Percentiles rank a stretch among this genome's conserved stretches.
phyloP scores from a whole-genome alignment of 2,113 vertebrate species.

The Coracopsis vasa region DNA sequence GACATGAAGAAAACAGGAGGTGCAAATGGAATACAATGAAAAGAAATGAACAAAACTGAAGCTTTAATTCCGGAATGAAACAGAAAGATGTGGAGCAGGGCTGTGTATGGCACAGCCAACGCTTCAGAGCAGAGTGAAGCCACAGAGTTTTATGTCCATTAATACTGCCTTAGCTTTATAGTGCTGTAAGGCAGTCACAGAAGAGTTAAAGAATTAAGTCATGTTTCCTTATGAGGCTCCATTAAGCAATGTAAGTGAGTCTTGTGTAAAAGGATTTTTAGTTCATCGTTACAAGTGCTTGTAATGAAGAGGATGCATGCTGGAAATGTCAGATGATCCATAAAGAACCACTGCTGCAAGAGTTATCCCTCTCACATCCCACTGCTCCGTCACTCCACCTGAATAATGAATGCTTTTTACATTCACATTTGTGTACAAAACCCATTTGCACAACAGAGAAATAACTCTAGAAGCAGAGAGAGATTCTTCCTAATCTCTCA shows the following conservation, averaged over 20 bases:
- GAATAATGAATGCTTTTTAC: conserved; percentile 52
- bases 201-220: conserved; percentile 58
- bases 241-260: conserved; percentile 67
- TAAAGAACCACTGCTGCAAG: conserved; percentile 31
- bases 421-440: conserved; percentile 31
- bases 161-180: not conserved
- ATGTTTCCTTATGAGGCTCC: conserved; percentile 39
- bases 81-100: not conserved
- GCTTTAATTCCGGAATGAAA: not conserved
- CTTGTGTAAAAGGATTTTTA: conserved; percentile 65
- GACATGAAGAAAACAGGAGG: not conserved
- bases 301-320: conserved; percentile 66
- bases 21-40: not conserved
- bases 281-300: conserved; percentile 66
- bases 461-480: not conserved
- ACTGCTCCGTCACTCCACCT: conserved; percentile 26
- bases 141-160: fast-evolving
- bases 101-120: not conserved
- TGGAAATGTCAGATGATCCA: conserved; percentile 68
- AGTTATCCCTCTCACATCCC: not conserved
- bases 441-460: conserved; percentile 29
- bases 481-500: not conserved
- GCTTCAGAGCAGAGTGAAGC: not conserved
- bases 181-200: not conserved
- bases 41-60: not conserved